Evolutionary conservation across 2,888 invertebrate genomes (phyloP).

Genomic region (Pseudococcus jackbeardsleyi): DNA sequence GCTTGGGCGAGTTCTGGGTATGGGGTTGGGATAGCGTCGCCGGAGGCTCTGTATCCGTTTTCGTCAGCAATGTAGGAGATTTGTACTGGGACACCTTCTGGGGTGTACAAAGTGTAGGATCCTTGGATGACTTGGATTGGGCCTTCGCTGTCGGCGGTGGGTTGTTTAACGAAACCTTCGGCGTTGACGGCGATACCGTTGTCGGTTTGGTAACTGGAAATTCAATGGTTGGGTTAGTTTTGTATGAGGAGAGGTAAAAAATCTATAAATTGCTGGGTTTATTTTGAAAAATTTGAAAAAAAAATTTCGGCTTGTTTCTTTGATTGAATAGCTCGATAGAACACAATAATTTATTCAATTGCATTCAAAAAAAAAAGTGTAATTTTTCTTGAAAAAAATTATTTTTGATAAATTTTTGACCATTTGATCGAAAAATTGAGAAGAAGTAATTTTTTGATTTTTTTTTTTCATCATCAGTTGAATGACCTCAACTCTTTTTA

Average conservation of each 20-base stretch:
- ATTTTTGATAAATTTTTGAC: too few species aligned
- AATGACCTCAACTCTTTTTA: too few species aligned
- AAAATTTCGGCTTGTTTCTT: too few species aligned
- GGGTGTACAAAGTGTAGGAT: conserved; percentile 68
- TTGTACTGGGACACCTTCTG: conserved; percentile 68
- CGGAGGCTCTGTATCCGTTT: conserved; percentile 75
- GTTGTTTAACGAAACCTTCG: conserved; percentile 70
- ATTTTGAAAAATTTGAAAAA: too few species aligned
- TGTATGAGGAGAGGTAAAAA: background rate
- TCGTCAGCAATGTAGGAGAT: conserved; percentile 68
- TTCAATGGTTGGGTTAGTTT: background rate
- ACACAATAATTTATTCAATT: too few species aligned
- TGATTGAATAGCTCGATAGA: too few species aligned
- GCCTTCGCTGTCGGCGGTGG: conserved; percentile 67
- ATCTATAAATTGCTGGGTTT: background rate
- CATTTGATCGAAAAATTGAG: too few species aligned
- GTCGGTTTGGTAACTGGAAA: conserved; percentile 72
- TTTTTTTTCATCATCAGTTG: too few species aligned
- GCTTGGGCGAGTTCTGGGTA: conserved; percentile 22
- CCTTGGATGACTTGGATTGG: conserved; percentile 68
- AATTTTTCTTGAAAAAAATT: too few species aligned
- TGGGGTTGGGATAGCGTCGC: conserved; percentile 67
- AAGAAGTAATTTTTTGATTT: too few species aligned
- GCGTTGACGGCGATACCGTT: conserved; percentile 74
- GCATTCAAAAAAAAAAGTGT: too few species aligned